A percentile compares a stretch with the other conserved stretches of the same genome.
These are phyloP conservation scores for Epinephelus malabaricus DNA, from an alignment of 2,797 vertebrate species.

Conservation along the genomic window DNA sequence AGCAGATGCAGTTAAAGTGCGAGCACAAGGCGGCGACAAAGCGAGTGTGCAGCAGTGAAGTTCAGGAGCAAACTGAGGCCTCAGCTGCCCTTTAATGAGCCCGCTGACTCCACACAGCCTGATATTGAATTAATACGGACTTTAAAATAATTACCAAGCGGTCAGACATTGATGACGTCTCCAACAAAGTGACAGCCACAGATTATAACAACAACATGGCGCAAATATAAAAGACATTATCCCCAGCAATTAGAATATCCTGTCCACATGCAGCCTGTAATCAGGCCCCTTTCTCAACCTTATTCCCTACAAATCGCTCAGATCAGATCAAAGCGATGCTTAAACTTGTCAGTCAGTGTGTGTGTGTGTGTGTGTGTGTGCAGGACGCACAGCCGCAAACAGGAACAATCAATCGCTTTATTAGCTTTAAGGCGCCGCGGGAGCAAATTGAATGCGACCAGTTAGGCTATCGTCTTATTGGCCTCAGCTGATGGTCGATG, in stretches of 20 bases:
- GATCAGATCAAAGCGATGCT: conserved; percentile 86
- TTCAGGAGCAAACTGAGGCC: conserved; percentile 41
- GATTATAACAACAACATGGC: not conserved
- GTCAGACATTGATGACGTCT: not conserved
- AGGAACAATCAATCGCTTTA: conserved; percentile 92
- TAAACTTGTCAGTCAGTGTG: conserved; percentile 86
- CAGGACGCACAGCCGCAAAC: conserved; percentile 84
- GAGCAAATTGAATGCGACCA: conserved; percentile 89
- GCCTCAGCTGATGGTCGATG: conserved; percentile 82
- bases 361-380: no score
- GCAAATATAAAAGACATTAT: not conserved
- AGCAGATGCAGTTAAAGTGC: not conserved
- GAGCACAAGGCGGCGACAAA: conserved; percentile 87
- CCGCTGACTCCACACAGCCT: not conserved
- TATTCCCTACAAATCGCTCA: conserved; percentile 40
- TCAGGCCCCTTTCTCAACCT: conserved; percentile 34
- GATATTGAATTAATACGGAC: not conserved
- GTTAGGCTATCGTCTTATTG: conserved; percentile 85
- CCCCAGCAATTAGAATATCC: conserved; percentile 33
- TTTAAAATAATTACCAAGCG: conserved; percentile 7
- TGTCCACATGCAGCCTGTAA: conserved; percentile 18
- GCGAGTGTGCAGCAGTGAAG: conserved; percentile 24
- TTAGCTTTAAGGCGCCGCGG: conserved; percentile 85
- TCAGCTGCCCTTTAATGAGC: conserved; percentile 31
- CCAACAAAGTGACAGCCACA: conserved; percentile 8